phyloP scores from a whole-genome alignment of 1,140 invertebrate species.

The Latrodectus geometricus region DNA sequence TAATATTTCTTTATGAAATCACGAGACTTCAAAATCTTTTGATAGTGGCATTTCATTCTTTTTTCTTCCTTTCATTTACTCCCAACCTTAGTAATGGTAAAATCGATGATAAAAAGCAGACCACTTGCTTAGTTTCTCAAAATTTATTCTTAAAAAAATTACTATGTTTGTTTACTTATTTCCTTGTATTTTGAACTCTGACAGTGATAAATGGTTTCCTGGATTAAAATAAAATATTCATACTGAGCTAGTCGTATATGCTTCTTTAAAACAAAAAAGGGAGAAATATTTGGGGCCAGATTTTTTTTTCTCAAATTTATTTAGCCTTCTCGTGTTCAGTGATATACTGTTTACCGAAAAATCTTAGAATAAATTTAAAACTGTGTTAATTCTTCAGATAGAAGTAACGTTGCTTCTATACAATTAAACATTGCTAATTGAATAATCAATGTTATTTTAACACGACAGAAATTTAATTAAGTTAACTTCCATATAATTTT shows the following conservation, averaged over 20 bases:
- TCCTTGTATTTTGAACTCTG: constrained; percentile 49
- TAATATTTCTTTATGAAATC: constrained; percentile 38
- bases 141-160: constrained; percentile 55
- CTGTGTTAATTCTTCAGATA: neutral
- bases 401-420: neutral
- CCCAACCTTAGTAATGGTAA: constrained; percentile 54
- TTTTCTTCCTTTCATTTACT: constrained; percentile 32
- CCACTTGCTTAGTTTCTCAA: constrained; percentile 38
- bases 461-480: no score
- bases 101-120: constrained; percentile 53
- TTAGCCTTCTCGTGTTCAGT: constrained; percentile 39
- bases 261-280: constrained; percentile 44
- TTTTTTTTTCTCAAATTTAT: constrained; percentile 47
- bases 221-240: constrained; percentile 61
- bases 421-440: constrained; percentile 38
- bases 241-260: constrained; percentile 37
- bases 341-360: constrained; percentile 32
- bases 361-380: constrained; percentile 27
- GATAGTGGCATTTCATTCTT: constrained; percentile 35
- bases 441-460: constrained; percentile 31
- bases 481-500: no score
- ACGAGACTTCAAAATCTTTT: constrained; percentile 34
- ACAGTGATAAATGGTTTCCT: constrained; percentile 59
- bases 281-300: neutral
- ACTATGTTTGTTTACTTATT: constrained; percentile 20